Conservation (phyloP, 2,113 vertebrate species). For the Pungitius pungitius region DNA sequence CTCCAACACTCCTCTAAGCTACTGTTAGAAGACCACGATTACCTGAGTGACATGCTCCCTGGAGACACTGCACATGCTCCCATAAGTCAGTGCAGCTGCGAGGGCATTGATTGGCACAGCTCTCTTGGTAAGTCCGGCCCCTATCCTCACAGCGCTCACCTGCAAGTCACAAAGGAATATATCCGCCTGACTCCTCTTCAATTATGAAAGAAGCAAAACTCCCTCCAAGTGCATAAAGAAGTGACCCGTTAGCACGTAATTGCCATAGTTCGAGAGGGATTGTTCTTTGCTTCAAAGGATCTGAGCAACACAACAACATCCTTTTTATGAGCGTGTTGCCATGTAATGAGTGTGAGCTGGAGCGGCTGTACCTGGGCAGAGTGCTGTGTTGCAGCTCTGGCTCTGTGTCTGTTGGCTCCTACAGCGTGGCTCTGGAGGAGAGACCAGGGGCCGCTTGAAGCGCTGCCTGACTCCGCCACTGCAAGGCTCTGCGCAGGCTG, state of each 20-base stretch:
- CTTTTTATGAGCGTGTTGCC: neutral
- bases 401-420: slow-evolving; percentile 81
- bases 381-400: slow-evolving; percentile 85
- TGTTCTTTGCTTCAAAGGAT: neutral
- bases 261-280: neutral
- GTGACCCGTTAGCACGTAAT: neutral
- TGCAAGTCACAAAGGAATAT: slow-evolving; percentile 42
- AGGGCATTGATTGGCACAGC: slow-evolving; percentile 88
- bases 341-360: too few species aligned
- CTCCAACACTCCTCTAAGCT: neutral
- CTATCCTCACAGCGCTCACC: slow-evolving; percentile 86
- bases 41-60: slow-evolving; percentile 86
- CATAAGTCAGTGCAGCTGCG: slow-evolving; percentile 87
- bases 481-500: slow-evolving; percentile 85
- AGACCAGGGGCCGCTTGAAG: slow-evolving; percentile 70
- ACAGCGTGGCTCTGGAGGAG: slow-evolving; percentile 72
- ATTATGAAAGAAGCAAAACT: neutral
- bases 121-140: slow-evolving; percentile 67
- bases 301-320: neutral
- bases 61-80: slow-evolving; percentile 89
- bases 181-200: neutral
- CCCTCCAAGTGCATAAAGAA: neutral
- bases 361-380: slow-evolving; percentile 84
- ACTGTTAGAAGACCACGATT: neutral
- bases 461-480: slow-evolving; percentile 85